Evolutionary conservation across 1,140 invertebrate species (phyloP).

Genomic region (Drosophila albomicans): DNA sequence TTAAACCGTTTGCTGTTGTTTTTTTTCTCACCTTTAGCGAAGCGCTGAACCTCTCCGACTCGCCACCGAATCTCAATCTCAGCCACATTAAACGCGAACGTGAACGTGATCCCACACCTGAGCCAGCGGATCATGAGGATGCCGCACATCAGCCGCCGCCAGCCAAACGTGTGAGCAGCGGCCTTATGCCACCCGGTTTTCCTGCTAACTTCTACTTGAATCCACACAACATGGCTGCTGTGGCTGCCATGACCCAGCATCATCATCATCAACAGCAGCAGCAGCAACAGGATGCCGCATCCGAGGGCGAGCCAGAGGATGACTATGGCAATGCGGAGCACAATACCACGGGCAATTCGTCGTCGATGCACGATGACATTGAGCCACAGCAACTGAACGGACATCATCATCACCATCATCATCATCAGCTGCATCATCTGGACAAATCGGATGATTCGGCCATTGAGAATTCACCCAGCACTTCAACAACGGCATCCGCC

Average conservation of each 20-base stretch:
- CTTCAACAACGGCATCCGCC: slow-evolving; percentile 70
- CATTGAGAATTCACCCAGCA: slow-evolving; percentile 80
- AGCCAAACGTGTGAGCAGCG: slow-evolving; percentile 86
- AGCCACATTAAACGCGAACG: slow-evolving; percentile 88
- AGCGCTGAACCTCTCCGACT: slow-evolving; percentile 88
- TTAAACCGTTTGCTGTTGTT: neutral
- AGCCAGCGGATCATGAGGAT: slow-evolving; percentile 70
- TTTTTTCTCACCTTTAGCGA: slow-evolving; percentile 84
- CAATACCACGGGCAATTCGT: slow-evolving; percentile 71
- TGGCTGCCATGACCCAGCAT: slow-evolving; percentile 74
- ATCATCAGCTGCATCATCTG: slow-evolving; percentile 72
- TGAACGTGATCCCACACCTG: slow-evolving; percentile 85
- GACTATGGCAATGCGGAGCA: slow-evolving; percentile 69
- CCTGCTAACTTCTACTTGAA: slow-evolving; percentile 80
- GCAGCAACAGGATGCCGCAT: slow-evolving; percentile 61
- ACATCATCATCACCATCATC: slow-evolving; percentile 51
- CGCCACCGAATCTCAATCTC: slow-evolving; percentile 85
- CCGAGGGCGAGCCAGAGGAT: slow-evolving; percentile 73
- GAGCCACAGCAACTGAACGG: slow-evolving; percentile 67
- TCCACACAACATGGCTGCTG: slow-evolving; percentile 83
- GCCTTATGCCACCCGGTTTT: slow-evolving; percentile 70
- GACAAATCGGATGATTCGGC: slow-evolving; percentile 82
- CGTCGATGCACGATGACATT: slow-evolving; percentile 67
- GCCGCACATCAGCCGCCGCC: slow-evolving; percentile 85
- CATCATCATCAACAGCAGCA: slow-evolving; percentile 53